Conservation (phyloP, 1,140 invertebrate genomes). For the Aporrectodea caliginosa region DNA sequence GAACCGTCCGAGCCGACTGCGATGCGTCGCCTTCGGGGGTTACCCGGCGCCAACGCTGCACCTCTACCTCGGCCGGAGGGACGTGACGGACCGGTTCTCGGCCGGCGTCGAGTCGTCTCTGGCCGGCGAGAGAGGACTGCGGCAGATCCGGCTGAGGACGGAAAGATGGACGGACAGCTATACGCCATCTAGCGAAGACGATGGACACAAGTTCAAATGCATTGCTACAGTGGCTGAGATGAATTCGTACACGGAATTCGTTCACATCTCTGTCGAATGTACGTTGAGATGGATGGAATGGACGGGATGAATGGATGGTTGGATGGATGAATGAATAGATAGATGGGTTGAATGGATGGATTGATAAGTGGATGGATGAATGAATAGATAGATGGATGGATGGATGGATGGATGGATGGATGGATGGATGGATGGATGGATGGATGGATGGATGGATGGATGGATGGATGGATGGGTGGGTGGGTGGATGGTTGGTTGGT, state of each 20-base stretch:
- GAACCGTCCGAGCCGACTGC: not conserved
- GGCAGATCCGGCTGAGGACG: not conserved
- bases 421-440: not conserved
- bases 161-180: not conserved
- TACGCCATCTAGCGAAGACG: not conserved
- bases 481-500: no score
- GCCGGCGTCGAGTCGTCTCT: not conserved
- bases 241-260: not conserved
- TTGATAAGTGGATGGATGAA: not conserved
- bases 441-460: not conserved
- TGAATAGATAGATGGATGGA: not conserved
- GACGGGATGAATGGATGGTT: not conserved
- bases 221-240: not conserved
- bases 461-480: not conserved
- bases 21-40: conserved; percentile 11
- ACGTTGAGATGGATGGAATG: not conserved
- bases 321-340: not conserved
- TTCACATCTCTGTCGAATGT: not conserved
- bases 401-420: not conserved
- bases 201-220: not conserved
- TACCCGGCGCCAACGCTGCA: not conserved
- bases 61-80: conserved; percentile 5
- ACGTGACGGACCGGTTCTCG: not conserved
- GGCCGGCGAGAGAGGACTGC: not conserved
- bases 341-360: not conserved